Evolutionary conservation across 2,888 invertebrate genomes (phyloP).

Genomic region (Tricholauxania praeusta): DNA sequence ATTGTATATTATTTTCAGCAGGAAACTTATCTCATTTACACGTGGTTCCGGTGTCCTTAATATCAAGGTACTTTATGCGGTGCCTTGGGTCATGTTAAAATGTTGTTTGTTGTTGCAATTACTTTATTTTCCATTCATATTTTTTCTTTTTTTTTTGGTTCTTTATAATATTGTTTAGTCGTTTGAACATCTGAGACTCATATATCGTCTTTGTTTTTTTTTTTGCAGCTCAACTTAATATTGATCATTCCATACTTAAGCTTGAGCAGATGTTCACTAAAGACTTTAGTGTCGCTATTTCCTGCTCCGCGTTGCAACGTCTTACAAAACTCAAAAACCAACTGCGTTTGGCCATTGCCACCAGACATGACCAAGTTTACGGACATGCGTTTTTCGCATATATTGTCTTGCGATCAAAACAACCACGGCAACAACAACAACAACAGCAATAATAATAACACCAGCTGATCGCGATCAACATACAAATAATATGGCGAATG

Average conservation of each 20-base stretch:
- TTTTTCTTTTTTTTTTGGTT: neutral
- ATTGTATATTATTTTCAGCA: neutral
- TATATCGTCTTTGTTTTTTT: neutral
- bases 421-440: conserved; percentile 1
- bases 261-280: conserved; percentile 45
- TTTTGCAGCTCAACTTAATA: conserved; percentile 7
- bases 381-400: conserved; percentile 38
- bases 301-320: conserved; percentile 42
- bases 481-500: conserved; percentile 29
- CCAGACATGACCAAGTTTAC: conserved; percentile 16
- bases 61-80: conserved; percentile 15
- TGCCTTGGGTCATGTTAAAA: conserved; percentile 25
- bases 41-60: conserved; percentile 43
- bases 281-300: conserved; percentile 47
- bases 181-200: conserved; percentile 49
- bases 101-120: conserved; percentile 31
- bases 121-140: conserved; percentile 18
- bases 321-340: neutral
- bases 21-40: conserved; percentile 42
- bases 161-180: conserved; percentile 34
- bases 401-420: conserved; percentile 32
- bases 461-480: conserved; percentile 36
- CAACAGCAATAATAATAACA: conserved; percentile 17
- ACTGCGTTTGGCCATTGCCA: conserved; percentile 17
- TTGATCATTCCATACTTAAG: conserved; percentile 31